phyloP scores from a whole-genome alignment of 1,140 invertebrate species.

The Pachypeltis micranthus region DNA sequence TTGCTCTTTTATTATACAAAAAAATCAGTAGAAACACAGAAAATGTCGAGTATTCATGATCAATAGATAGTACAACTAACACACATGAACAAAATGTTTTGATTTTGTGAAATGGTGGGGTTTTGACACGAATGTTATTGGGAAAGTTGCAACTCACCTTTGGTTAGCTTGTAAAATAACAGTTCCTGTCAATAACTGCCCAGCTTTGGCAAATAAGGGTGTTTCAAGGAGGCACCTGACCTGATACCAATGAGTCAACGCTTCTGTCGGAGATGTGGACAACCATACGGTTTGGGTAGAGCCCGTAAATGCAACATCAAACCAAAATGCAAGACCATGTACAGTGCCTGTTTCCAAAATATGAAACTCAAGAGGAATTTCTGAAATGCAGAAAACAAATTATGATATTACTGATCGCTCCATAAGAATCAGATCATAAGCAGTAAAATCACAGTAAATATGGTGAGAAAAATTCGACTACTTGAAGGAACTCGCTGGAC shows the following conservation, averaged over 20 bases:
- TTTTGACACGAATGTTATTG: too few species aligned
- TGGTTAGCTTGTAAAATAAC: conserved; percentile 87
- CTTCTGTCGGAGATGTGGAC: conserved; percentile 95
- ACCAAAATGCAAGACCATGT: conserved; percentile 98
- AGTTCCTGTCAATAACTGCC: conserved; percentile 77
- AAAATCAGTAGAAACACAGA: too few species aligned
- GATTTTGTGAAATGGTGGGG: too few species aligned
- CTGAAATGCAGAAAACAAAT: conserved; percentile 34
- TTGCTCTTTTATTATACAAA: too few species aligned
- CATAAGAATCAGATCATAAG: too few species aligned
- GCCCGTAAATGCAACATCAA: conserved; percentile 97
- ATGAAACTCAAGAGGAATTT: conserved; percentile 90
- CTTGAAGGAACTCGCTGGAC: too few species aligned
- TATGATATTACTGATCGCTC: not conserved
- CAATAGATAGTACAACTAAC: too few species aligned
- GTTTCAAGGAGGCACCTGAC: conserved; percentile 89
- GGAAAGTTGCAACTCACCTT: conserved; percentile 42
- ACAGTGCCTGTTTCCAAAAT: conserved; percentile 86
- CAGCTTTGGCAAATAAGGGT: conserved; percentile 89
- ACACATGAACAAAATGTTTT: too few species aligned
- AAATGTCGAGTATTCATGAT: too few species aligned
- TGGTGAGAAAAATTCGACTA: too few species aligned
- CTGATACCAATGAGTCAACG: conserved; percentile 99
- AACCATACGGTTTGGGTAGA: conserved; percentile 85
- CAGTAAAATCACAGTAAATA: too few species aligned